Base-by-base conservation (phyloP, 2,113 vertebrate species). In the Danionella cerebrum region DNA sequence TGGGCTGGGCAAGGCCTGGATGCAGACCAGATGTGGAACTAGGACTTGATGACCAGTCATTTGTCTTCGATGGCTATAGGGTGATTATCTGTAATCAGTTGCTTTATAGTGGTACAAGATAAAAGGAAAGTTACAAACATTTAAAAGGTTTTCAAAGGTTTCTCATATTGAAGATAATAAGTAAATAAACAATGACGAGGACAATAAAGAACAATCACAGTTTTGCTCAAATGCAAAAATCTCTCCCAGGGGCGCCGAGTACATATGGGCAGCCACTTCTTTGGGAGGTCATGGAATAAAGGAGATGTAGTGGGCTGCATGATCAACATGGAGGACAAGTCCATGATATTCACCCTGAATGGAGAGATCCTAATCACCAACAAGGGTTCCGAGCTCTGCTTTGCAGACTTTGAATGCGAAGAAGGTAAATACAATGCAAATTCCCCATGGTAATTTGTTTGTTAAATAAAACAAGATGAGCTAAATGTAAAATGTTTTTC, bases 281-380 rank as follows among this genome's bases (percentile, higher is more conserved):
- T 98, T 77, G 96, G 94, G 47, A 87, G 90, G 18, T 89, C 88
- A 1, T 98, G 96, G 96, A 92, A 90, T 68, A 84, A 86, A 33
- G 95, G 95, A 54, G 96, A 98, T 0, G 92, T 98, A 59, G 96
- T 98, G n/a, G 95, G 96, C 25, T 98, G 95, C 74, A 94, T 98
- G 95, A 97, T 98, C 83, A 95, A 97, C 73, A 87, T 98, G 86
- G 92, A 96, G 76, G 96, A 98, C 73, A 94, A 96, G 63, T 97
- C 94, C 4, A 97, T 98, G 85, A 93, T 98, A 73, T 98, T 98
- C 85, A 98, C 95, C n/a, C 82, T 98, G 70, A 98, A 98, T 42
- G 96, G 96, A 77, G 95, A 97, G 55, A 84, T 98, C 14, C 82
- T 98, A 55, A 98, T 98, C 82, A 96, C 95, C 70, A 91, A 71